Conservation (phyloP, 2,888 invertebrate genomes). For the Melinaea menophilus region DNA sequence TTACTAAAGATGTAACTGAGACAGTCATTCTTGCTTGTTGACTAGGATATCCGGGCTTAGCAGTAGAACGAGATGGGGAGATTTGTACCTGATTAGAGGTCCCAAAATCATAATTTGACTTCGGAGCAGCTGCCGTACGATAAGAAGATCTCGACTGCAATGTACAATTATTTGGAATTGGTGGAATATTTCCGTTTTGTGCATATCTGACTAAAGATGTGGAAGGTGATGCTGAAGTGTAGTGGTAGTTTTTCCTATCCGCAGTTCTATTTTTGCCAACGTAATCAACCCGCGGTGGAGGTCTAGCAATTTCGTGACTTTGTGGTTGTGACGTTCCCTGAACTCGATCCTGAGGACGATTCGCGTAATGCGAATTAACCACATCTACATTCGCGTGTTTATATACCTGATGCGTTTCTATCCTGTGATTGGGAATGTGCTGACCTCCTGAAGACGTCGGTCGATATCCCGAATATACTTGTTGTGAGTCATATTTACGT, state of each 20-base stretch:
- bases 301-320: conserved; percentile 51
- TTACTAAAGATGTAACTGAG: conserved; percentile 68
- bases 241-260: conserved; percentile 58
- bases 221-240: conserved; percentile 60
- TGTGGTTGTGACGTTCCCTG: conserved; percentile 53
- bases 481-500: conserved; percentile 69
- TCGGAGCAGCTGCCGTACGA: conserved; percentile 52
- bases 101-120: conserved; percentile 59
- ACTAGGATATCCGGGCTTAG: conserved; percentile 61
- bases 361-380: conserved; percentile 53
- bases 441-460: conserved; percentile 51
- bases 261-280: conserved; percentile 48
- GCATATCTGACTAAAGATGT: conserved; percentile 59
- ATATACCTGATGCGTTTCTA: conserved; percentile 60
- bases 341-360: conserved; percentile 56
- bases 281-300: conserved; percentile 56
- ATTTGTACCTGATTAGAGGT: conserved; percentile 55
- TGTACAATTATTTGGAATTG: conserved; percentile 50
- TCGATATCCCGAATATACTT: conserved; percentile 68
- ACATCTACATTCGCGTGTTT: conserved; percentile 57
- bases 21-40: conserved; percentile 72
- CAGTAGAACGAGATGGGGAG: conserved; percentile 56
- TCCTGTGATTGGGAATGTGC: conserved; percentile 55
- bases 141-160: conserved; percentile 51
- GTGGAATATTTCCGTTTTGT: conserved; percentile 37